Evolutionary conservation across 2,888 invertebrate species (phyloP).

Genomic region (Cephus sareptanus): DNA sequence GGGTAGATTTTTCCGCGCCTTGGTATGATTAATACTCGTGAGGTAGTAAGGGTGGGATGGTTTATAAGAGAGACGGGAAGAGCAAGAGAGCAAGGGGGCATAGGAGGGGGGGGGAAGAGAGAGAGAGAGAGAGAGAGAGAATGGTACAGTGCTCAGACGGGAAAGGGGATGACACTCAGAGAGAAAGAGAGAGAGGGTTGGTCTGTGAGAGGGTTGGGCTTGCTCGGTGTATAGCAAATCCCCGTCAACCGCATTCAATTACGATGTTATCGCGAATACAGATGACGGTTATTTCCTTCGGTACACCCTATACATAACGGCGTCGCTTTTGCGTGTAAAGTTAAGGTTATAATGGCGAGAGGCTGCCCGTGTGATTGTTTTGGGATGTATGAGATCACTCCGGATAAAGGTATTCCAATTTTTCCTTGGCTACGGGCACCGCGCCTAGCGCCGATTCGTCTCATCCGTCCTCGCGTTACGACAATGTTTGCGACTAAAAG

Average conservation of each 20-base stretch:
- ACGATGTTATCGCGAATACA: slow-evolving; percentile 67
- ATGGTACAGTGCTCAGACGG: background rate
- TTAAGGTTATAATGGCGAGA: slow-evolving; percentile 49
- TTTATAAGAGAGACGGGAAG: slow-evolving; percentile 22
- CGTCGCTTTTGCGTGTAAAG: slow-evolving; percentile 44
- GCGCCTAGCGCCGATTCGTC: slow-evolving; percentile 13
- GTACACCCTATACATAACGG: slow-evolving; percentile 61
- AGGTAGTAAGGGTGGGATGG: slow-evolving; percentile 28
- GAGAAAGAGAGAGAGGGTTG: slow-evolving; percentile 28
- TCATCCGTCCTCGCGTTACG: background rate
- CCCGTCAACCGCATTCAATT: slow-evolving; percentile 67
- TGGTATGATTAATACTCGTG: slow-evolving; percentile 61
- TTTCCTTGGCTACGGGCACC: background rate
- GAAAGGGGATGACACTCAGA: slow-evolving; percentile 8
- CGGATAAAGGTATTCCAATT: slow-evolving; percentile 50
- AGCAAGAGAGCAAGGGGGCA: slow-evolving; percentile 5
- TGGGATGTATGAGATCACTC: slow-evolving; percentile 55
- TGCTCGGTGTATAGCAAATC: slow-evolving; percentile 52
- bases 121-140: slow-evolving; percentile 17
- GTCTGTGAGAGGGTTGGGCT: slow-evolving; percentile 13
- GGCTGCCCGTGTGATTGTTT: slow-evolving; percentile 63
- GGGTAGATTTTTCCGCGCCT: slow-evolving; percentile 59
- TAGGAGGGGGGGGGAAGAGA: background rate
- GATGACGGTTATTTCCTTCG: slow-evolving; percentile 67
- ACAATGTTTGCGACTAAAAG: too few species aligned